Evolutionary conservation across 2,113 vertebrate species (phyloP).

Genomic region (Atractosteus spatula): DNA sequence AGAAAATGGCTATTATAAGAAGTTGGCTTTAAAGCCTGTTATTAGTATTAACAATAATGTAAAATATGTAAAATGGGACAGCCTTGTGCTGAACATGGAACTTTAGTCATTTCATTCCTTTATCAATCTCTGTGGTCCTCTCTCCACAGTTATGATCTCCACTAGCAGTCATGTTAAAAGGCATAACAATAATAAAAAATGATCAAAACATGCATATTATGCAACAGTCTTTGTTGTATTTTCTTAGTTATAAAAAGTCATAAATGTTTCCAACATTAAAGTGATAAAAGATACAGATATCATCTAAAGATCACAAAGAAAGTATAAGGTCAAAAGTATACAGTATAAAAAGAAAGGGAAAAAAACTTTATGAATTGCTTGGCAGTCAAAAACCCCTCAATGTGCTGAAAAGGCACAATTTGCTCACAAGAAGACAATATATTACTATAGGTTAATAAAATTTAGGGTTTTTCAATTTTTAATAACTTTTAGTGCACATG

Average conservation of each 20-base stretch:
- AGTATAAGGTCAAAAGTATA: constrained; percentile 68
- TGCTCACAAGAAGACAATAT: constrained; percentile 44
- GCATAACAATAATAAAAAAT: background rate
- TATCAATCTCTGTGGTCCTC: too few species aligned
- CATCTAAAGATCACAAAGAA: constrained; percentile 31
- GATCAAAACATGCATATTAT: constrained; percentile 39
- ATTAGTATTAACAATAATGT: too few species aligned
- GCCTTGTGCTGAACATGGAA: too few species aligned
- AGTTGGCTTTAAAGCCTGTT: too few species aligned
- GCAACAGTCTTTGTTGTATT: constrained; percentile 26
- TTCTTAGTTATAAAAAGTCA: constrained; percentile 61
- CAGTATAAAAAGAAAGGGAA: constrained; percentile 57
- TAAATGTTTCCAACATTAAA: constrained; percentile 59
- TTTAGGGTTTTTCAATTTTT: constrained; percentile 69
- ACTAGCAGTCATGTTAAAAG: too few species aligned
- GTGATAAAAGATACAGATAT: constrained; percentile 19
- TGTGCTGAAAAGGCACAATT: constrained; percentile 54
- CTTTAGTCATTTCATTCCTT: too few species aligned
- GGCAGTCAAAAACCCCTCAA: constrained; percentile 60
- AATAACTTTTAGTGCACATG: constrained; percentile 64
- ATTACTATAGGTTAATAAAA: constrained; percentile 73
- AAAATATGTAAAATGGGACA: too few species aligned
- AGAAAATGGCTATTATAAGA: too few species aligned
- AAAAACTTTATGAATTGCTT: constrained; percentile 62
- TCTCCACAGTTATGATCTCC: too few species aligned